These are phyloP conservation scores for Troilus luridus DNA, from an alignment of 2,888 invertebrate species.

Conservation along the genomic window DNA sequence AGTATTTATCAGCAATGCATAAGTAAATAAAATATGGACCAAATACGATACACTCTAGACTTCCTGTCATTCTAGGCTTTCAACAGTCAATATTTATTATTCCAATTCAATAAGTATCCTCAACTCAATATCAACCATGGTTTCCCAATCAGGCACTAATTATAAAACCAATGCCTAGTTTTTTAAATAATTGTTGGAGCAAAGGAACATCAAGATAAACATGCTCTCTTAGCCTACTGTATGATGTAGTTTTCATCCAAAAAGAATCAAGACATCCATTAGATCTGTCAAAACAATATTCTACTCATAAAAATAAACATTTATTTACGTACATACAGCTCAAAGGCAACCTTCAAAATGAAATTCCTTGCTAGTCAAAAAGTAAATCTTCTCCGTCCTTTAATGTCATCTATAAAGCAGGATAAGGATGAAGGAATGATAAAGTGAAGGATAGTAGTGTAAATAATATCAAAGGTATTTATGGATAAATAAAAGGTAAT, in stretches of 20 bases:
- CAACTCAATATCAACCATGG: background rate
- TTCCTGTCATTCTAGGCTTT: conserved; percentile 13
- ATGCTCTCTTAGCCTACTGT: conserved; percentile 7
- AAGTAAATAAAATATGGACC: background rate
- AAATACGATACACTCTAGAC: background rate
- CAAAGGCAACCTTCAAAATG: conserved; percentile 22
- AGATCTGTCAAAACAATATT: conserved; percentile 2
- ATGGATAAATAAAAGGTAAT: background rate
- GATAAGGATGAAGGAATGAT: conserved; percentile 49
- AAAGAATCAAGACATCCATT: background rate
- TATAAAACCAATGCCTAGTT: background rate
- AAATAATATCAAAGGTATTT: background rate
- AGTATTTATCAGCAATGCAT: background rate
- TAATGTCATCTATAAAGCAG: conserved; percentile 54
- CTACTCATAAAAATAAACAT: conserved; percentile 9
- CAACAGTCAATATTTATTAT: background rate
- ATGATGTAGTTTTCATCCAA: background rate
- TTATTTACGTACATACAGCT: conserved; percentile 15
- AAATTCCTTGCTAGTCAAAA: conserved; percentile 21
- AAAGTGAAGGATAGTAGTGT: conserved; percentile 56
- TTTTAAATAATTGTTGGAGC: background rate
- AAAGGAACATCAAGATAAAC: background rate
- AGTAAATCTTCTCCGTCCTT: background rate
- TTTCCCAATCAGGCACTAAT: background rate
- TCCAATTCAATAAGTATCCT: background rate